Base-by-base conservation (phyloP, 2,888 invertebrate genomes). In the Dioctria rufipes region DNA sequence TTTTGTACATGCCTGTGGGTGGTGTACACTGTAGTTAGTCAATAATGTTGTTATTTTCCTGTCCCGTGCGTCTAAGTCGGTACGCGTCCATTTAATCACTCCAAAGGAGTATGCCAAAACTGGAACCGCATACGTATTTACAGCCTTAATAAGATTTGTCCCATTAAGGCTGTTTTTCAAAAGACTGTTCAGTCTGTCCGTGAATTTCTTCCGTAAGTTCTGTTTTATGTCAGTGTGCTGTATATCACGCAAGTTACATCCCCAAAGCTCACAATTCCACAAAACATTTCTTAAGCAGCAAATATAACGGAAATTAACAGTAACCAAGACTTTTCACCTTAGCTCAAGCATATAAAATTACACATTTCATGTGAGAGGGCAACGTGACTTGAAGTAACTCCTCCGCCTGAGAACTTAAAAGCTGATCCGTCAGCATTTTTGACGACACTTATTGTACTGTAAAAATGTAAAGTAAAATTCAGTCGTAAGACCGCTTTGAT, bases 1-100 rank as follows among this genome's bases (percentile, higher is more conserved):
- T 71, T 80, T 60, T 1, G 61, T 40, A 58, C 54, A 80, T 4
- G 71, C 3, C 3, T 60, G 69, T 2, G 80, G 80, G 39, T 80
- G 80, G 54, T 69, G 80, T 4, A 11, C 49, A n/a, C n/a, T n/a
- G n/a, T n/a, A n/a, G n/a, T 2, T 40, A 5, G 69, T 80, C 5
- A 80, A 5, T 3, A 49, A 46, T 25, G 61, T 71, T 42, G 58
- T 40, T 3, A 61, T 40, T n/a, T 40, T 71, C 49, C 69, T 71
- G 11, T 80, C 63, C 6, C 61, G 40, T 9, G 5, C 4, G 6
- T 54, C 40, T 39, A 42, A 42, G 9, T 66, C 43, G 5, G 61
- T 60, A n/a, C 2, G 9, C 2, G 61, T 63, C 58, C 25, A 78
- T 42, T 63, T 54, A 58, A 58, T 11, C 4, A 58, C n/a, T 11